Evolutionary conservation across 2,888 invertebrate genomes (phyloP).

Genomic region (Lasioglossum malachurum): DNA sequence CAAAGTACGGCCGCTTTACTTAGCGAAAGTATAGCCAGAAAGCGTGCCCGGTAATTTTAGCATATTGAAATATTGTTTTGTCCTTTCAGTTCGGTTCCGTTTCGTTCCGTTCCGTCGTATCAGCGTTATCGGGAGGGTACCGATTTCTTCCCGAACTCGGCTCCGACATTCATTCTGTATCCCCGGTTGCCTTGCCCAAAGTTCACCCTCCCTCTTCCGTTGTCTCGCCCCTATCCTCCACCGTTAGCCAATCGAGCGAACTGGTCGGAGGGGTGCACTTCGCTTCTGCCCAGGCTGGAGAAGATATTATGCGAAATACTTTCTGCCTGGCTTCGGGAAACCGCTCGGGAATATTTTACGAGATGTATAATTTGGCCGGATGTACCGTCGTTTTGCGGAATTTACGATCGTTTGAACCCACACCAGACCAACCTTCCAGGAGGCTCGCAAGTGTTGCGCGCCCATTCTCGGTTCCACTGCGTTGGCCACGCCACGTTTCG

Average conservation of each 20-base stretch:
- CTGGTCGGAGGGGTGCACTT: slow-evolving; percentile 11
- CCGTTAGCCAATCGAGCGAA: slow-evolving; percentile 25
- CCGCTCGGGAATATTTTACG: slow-evolving; percentile 72
- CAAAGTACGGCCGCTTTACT: slow-evolving; percentile 24
- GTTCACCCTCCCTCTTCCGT: background rate
- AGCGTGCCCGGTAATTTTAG: slow-evolving; percentile 61
- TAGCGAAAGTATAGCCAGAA: slow-evolving; percentile 19
- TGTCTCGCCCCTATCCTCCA: slow-evolving; percentile 10
- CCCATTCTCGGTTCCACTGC: no score
- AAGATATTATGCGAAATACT: slow-evolving; percentile 72
- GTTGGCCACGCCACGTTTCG: background rate
- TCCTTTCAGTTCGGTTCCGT: slow-evolving; percentile 38
- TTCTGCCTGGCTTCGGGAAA: slow-evolving; percentile 64
- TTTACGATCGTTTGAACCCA: slow-evolving; percentile 49
- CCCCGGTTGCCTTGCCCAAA: slow-evolving; percentile 19
- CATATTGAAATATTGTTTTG: slow-evolving; percentile 66
- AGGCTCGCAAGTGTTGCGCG: background rate
- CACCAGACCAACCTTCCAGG: slow-evolving; percentile 2
- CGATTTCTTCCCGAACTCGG: slow-evolving; percentile 32
- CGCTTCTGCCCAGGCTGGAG: background rate
- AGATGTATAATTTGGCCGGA: slow-evolving; percentile 76
- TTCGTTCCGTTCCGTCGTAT: slow-evolving; percentile 37
- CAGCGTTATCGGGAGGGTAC: slow-evolving; percentile 58
- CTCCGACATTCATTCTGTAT: slow-evolving; percentile 61
- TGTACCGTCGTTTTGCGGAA: slow-evolving; percentile 66